phyloP scores from a whole-genome alignment of 1,140 invertebrate species.

The Dryas iulia region DNA sequence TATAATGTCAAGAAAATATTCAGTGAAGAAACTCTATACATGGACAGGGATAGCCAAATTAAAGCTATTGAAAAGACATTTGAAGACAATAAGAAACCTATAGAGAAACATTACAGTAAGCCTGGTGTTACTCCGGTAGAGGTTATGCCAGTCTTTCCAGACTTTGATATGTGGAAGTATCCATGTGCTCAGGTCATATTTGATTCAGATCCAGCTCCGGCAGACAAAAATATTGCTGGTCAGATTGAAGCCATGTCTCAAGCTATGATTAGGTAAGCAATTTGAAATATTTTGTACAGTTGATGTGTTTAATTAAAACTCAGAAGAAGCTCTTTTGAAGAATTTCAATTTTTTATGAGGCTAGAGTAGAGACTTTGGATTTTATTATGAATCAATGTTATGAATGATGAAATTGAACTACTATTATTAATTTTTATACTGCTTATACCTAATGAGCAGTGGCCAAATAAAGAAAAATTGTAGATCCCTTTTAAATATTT shows the following conservation, averaged over 20 bases:
- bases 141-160: slow-evolving; percentile 92
- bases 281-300: too few species aligned
- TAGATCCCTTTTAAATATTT: too few species aligned
- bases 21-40: slow-evolving; percentile 96
- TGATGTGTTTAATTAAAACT: too few species aligned
- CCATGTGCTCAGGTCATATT: slow-evolving; percentile 99
- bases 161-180: slow-evolving; percentile 98
- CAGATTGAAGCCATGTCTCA: slow-evolving; percentile 99
- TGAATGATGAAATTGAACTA: too few species aligned
- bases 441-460: too few species aligned
- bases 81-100: slow-evolving; percentile 91
- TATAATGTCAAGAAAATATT: slow-evolving; percentile 98
- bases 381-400: too few species aligned
- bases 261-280: slow-evolving; percentile 93
- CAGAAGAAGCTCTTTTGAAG: too few species aligned
- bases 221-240: slow-evolving; percentile 89
- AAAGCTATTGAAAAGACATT: slow-evolving; percentile 99
- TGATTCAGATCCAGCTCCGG: slow-evolving; percentile 96
- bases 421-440: too few species aligned
- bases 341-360: too few species aligned
- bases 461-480: too few species aligned
- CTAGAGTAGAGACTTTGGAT: too few species aligned
- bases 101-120: slow-evolving; percentile 97
- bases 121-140: slow-evolving; percentile 96
- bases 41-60: slow-evolving; percentile 98